Evolutionary conservation across 2,888 invertebrate genomes (phyloP), one percentile per base, ranked within the genome.

Genomic region (Eumacrocentrus americanus): DNA sequence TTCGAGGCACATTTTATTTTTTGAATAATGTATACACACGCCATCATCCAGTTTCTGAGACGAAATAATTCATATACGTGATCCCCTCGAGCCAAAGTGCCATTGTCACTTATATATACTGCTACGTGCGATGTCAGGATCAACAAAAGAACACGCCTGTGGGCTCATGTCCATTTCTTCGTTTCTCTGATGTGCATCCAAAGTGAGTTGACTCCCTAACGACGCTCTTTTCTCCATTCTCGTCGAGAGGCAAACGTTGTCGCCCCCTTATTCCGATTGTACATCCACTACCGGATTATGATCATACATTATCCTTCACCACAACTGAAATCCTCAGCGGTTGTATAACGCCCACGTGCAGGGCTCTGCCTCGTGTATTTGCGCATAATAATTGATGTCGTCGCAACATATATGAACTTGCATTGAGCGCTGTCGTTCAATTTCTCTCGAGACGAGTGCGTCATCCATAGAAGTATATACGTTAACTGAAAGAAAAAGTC

Each of bases 71-170:
- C 29, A 44, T 29, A 29, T 40, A 44, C 5, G 9, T 29, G 29
- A 6, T 54, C 40, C 40, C 37, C 40, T 29, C 6, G 42, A 44
- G 40, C n/a, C 9, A 7, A 16, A 25, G 53, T 18, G 44, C 16
- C 20, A 44, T 42, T 42, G 53, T 54, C 53, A 29, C 14, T n/a
- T n/a, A n/a, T n/a, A n/a, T n/a, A n/a, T n/a, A n/a, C n/a, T n/a
- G n/a, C n/a, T n/a, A n/a, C n/a, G n/a, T n/a, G 53, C 42, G 25
- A 12, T 23, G 53, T 34, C 53, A 42, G 11, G 16, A 54, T 42
- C 29, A 23, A 54, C 42, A 54, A 54, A 54, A 25, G 53, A 42
- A 42, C 16, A 29, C 50, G 50, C 50, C 50, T 29, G 50, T 29
- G 50, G 50, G 29, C 14, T 50, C 50, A 50, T 50, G 50, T 50